Percentiles rank a stretch among this genome's conserved stretches.
phyloP scores from a whole-genome alignment of 2,797 vertebrate genomes.

The Tragopan temminckii region DNA sequence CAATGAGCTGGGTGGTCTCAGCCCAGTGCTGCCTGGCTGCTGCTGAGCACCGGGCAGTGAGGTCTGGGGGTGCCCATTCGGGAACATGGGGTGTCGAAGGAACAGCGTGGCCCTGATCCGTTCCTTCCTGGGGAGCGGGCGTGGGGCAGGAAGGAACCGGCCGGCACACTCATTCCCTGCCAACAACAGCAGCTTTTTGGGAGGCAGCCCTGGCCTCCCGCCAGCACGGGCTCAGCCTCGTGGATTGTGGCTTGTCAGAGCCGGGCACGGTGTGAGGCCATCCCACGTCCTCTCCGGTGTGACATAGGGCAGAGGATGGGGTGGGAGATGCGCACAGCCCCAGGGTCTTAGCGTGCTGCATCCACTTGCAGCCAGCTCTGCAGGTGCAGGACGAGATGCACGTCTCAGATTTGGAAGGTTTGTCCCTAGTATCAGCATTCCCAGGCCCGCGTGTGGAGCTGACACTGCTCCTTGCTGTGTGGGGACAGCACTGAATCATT shows the following conservation, averaged over 20 bases:
- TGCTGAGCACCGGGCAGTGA: background rate
- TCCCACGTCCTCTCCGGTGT: accelerated
- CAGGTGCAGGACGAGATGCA: accelerated
- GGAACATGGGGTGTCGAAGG: background rate
- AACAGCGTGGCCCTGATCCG: accelerated
- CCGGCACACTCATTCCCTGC: accelerated
- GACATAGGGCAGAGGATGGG: background rate
- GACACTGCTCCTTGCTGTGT: accelerated
- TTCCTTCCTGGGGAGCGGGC: background rate
- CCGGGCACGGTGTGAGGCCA: accelerated
- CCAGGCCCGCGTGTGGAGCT: accelerated
- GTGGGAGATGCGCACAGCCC: background rate
- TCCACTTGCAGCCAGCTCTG: background rate
- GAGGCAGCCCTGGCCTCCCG: background rate
- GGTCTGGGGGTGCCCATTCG: background rate
- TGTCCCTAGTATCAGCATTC: accelerated
- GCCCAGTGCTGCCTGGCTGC: background rate
- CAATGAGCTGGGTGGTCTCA: background rate
- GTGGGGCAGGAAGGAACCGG: background rate
- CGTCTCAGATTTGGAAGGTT: accelerated
- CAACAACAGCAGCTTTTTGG: background rate
- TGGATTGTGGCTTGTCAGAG: background rate
- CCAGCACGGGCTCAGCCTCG: background rate
- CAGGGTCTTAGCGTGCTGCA: background rate
- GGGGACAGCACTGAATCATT: background rate